phyloP scores from a whole-genome alignment of 1,140 invertebrate genomes.

The Eufriesea mexicana region DNA sequence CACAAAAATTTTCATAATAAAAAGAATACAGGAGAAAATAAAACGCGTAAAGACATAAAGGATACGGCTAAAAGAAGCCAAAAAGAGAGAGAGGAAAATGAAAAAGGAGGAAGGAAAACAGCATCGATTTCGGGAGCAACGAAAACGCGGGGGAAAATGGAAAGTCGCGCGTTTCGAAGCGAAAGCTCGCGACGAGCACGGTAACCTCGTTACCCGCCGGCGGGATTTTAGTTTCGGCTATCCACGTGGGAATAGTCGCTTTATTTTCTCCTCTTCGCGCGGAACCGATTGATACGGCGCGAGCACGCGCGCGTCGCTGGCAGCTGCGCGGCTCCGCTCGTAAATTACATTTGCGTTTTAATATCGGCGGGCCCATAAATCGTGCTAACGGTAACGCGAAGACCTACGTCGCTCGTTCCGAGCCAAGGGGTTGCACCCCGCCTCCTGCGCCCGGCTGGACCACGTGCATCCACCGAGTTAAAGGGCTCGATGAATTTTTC shows the following conservation, averaged over 20 bases:
- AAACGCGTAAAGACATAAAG: neutral
- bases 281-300: conserved; percentile 31
- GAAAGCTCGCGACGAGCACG: conserved; percentile 1
- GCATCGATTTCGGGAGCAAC: too few species aligned
- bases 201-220: conserved; percentile 36
- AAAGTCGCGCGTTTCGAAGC: neutral
- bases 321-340: conserved; percentile 44
- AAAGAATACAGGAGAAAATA: neutral
- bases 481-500: conserved; percentile 37
- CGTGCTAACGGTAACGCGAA: conserved; percentile 21
- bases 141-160: neutral
- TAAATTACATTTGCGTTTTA: conserved; percentile 73
- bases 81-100: too few species aligned
- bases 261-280: conserved; percentile 1
- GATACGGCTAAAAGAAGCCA: neutral
- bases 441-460: neutral
- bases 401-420: neutral
- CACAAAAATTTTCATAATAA: too few species aligned
- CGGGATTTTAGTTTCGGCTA: conserved; percentile 32
- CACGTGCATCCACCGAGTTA: conserved; percentile 20
- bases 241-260: conserved; percentile 22
- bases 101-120: neutral
- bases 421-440: neutral
- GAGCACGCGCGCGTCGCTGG: neutral
- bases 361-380: conserved; percentile 67